A percentile compares a stretch with the other conserved stretches of the same genome.
Evolutionary conservation across 2,113 vertebrate genomes (phyloP).

Genomic region (Heterotis niloticus): DNA sequence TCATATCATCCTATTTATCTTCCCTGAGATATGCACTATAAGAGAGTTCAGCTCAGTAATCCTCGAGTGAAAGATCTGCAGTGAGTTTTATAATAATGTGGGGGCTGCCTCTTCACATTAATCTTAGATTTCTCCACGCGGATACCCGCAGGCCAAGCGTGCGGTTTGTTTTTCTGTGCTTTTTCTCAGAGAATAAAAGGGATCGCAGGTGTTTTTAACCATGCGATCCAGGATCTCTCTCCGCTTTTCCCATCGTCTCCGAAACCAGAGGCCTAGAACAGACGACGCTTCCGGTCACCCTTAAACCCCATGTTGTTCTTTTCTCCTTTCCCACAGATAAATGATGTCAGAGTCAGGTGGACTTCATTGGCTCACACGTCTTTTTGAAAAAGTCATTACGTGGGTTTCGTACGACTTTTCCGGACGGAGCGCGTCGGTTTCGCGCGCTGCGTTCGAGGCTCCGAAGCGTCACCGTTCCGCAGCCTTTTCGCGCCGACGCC

Average conservation of each 20-base stretch:
- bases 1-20: too few relatives aligned
- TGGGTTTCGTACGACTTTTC: too few relatives aligned
- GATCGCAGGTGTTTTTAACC: neutral
- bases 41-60: neutral
- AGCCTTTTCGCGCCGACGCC: neutral
- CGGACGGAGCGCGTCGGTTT: neutral
- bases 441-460: neutral
- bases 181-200: neutral
- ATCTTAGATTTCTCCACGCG: neutral
- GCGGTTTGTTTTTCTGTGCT: neutral
- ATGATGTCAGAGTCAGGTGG: neutral
- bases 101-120: neutral
- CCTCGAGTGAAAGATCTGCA: neutral
- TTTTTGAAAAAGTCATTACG: too few relatives aligned
- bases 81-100: neutral
- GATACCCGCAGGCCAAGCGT: neutral
- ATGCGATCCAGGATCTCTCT: neutral
- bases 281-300: too few relatives aligned
- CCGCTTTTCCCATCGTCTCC: neutral
- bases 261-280: too few relatives aligned
- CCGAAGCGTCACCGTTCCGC: neutral
- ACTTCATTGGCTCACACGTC: too few relatives aligned
- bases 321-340: neutral
- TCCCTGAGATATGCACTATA: neutral
- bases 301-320: neutral